Conservation (phyloP, 2,888 invertebrate species). For the Hipparchia sbordonii region DNA sequence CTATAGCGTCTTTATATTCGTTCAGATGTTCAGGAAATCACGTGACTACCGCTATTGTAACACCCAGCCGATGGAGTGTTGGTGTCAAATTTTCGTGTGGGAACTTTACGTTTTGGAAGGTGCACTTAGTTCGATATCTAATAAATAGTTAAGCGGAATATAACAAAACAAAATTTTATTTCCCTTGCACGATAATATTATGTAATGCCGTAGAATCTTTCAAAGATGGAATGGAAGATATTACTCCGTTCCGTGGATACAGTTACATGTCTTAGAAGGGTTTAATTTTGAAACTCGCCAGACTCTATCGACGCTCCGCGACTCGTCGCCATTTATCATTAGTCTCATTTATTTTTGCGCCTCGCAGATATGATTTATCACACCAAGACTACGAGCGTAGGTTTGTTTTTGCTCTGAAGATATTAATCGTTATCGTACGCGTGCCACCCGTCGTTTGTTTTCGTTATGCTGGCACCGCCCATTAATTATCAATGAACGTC, state of each 20-base stretch:
- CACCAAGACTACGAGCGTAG: constrained; percentile 71
- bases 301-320: constrained; percentile 67
- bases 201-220: not conserved
- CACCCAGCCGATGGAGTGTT: not conserved
- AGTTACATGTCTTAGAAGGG: constrained; percentile 42
- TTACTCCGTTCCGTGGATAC: constrained; percentile 20
- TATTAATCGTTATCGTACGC: constrained; percentile 82
- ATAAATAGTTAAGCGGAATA: too few relatives aligned
- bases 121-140: too few relatives aligned
- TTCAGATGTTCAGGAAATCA: not conserved
- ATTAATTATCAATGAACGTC: constrained; percentile 83
- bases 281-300: constrained; percentile 69
- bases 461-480: constrained; percentile 79
- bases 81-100: not conserved
- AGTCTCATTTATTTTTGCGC: constrained; percentile 82
- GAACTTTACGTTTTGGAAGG: not conserved
- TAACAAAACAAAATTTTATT: not conserved
- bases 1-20: not conserved
- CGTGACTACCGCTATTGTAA: not conserved
- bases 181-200: not conserved
- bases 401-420: constrained; percentile 81
- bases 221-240: constrained; percentile 20
- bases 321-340: constrained; percentile 79
- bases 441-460: constrained; percentile 79
- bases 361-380: constrained; percentile 81